Percentiles rank a stretch among this genome's conserved stretches.
phyloP scores from a whole-genome alignment of 2,113 vertebrate species.

The Oncorhynchus gorbuscha region DNA sequence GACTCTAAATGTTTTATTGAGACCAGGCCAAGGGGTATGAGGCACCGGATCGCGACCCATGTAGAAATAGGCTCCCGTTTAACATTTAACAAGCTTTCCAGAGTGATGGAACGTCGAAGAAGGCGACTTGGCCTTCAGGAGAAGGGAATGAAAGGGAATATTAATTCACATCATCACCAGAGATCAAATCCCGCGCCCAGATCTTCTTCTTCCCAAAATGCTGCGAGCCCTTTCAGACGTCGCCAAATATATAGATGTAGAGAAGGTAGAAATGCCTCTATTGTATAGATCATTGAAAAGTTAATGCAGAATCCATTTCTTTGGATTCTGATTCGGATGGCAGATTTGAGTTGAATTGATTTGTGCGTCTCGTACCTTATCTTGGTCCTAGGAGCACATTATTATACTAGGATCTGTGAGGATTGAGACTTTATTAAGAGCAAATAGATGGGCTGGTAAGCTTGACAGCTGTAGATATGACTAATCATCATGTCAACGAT shows the following conservation, averaged over 20 bases:
- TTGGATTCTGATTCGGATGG: slow-evolving; percentile 29
- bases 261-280: too few relatives aligned
- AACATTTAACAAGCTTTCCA: slow-evolving; percentile 72
- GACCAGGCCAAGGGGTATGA: slow-evolving; percentile 2
- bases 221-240: too few relatives aligned
- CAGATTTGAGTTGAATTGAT: slow-evolving; percentile 44
- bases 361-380: slow-evolving; percentile 57
- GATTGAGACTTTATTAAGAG: slow-evolving; percentile 36
- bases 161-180: slow-evolving; percentile 58
- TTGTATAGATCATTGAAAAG: too few relatives aligned
- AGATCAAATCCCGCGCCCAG: slow-evolving; percentile 48
- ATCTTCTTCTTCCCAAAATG: slow-evolving; percentile 23
- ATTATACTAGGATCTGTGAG: slow-evolving; percentile 47
- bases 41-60: slow-evolving; percentile 44
- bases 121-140: slow-evolving; percentile 52
- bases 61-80: slow-evolving; percentile 72
- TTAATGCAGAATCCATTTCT: too few relatives aligned
- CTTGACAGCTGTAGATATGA: slow-evolving; percentile 5
- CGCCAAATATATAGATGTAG: too few relatives aligned
- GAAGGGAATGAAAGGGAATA: slow-evolving; percentile 48
- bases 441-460: slow-evolving; percentile 8
- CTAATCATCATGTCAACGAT: neutral
- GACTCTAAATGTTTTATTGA: slow-evolving; percentile 6
- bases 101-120: slow-evolving; percentile 63
- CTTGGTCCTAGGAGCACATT: slow-evolving; percentile 46